These are phyloP conservation scores for Notarius quadriscutis DNA, from an alignment of 2,113 vertebrate genomes.

Conservation along the genomic window DNA sequence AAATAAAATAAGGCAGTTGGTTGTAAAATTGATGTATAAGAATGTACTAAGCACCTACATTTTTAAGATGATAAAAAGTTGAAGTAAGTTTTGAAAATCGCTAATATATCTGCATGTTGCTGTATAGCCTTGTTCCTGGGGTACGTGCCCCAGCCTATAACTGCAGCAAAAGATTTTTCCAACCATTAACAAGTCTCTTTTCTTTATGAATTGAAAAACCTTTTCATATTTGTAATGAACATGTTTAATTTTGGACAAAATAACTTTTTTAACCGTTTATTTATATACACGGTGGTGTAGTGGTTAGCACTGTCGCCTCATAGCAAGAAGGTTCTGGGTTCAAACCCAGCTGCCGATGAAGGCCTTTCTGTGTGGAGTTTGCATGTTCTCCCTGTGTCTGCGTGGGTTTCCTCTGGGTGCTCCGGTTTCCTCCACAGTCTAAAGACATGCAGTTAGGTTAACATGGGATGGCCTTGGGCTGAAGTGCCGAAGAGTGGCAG, in stretches of 20 bases:
- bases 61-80: neutral
- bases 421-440: too few species aligned
- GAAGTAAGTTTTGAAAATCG: neutral
- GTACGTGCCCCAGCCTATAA: neutral
- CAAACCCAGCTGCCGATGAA: too few species aligned
- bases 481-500: too few species aligned
- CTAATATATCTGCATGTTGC: neutral
- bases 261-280: neutral
- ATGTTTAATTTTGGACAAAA: neutral
- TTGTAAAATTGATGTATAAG: conserved; percentile 17
- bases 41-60: neutral
- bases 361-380: too few species aligned
- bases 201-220: neutral
- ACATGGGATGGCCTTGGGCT: too few species aligned
- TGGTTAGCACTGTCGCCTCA: too few species aligned
- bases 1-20: neutral
- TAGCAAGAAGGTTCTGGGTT: too few species aligned
- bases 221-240: neutral
- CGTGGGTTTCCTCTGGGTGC: too few species aligned
- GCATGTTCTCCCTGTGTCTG: too few species aligned
- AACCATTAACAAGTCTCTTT: neutral
- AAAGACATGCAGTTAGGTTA: too few species aligned
- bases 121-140: neutral
- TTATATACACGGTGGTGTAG: neutral
- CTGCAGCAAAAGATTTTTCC: neutral